Base-by-base conservation (phyloP, 2,797 vertebrate species). In the Phylloscopus collybita region DNA sequence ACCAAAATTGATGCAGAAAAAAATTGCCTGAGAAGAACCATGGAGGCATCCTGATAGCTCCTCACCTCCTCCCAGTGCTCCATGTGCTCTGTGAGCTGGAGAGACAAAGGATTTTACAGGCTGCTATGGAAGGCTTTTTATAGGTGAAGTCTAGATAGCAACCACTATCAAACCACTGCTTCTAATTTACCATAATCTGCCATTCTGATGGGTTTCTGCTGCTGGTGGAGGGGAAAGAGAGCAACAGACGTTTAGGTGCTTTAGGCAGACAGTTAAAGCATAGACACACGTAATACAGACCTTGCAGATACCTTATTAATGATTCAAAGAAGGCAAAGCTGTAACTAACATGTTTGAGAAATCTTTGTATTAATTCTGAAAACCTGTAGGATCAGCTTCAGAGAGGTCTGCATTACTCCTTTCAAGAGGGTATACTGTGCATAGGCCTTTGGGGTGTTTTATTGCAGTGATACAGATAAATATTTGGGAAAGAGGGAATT, bases 271-370 rank as follows among this genome's bases (percentile, higher is more conserved):
- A 53, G 22, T 21, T 65, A 36, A 67, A 88, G 16, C 6, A 5
- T 10, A 47, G 18, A 27, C 4, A n/a, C 11, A 38, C 0, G 1
- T 2, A 50, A 6, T 14, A 21, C 15, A 3, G 0, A 34, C 27
- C 38, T 71, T 71, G 21, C 4, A 38, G n/a, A 44, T 50, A 32
- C 26, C 12, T 67, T 44, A 13, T 36, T 57, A 42, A n/a, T 0
- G 4, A 60, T 15, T 32, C n/a, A 56, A 23, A 44, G 34, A 53
- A 82, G 22, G 73, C 76, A 61, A 65, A 69, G 36, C 14, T 0
- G 0, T n/a, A 65, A 53, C 1, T 81, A 86, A 49, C 12, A 19
- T 21, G 11, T 59, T 59, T 90, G 47, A 74, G 13, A 30, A 80
- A 67, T 49, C 18, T 23, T 54, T 80, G 32, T 17, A 40, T 36